Evolutionary conservation across 2,797 vertebrate species (phyloP).

Genomic region (Sebastes flavidus): DNA sequence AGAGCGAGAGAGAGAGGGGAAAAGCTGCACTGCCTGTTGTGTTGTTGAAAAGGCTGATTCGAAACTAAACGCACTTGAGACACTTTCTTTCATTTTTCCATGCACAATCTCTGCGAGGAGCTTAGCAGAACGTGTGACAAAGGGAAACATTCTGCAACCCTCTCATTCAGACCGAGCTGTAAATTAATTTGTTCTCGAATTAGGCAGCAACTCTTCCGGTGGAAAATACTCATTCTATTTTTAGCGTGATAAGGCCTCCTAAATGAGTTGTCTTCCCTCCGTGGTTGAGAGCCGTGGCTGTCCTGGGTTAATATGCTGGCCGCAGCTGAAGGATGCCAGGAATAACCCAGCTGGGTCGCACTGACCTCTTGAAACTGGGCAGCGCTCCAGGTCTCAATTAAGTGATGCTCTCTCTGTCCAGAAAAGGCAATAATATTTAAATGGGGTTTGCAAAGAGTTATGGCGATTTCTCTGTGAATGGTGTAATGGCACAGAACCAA

Average conservation of each 20-base stretch:
- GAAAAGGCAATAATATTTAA: conserved; percentile 74
- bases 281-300: conserved; percentile 43
- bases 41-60: neutral
- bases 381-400: conserved; percentile 73
- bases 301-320: conserved; percentile 44
- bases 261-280: conserved; percentile 56
- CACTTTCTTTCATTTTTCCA: neutral
- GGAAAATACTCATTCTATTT: conserved; percentile 44
- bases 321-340: conserved; percentile 64
- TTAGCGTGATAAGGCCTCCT: conserved; percentile 32
- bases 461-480: conserved; percentile 35
- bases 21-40: neutral
- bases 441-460: conserved; percentile 43
- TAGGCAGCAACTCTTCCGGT: conserved; percentile 34
- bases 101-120: neutral
- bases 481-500: conserved; percentile 20
- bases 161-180: conserved; percentile 1
- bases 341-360: conserved; percentile 68
- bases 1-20: neutral
- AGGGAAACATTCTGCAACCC: neutral
- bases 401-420: conserved; percentile 61
- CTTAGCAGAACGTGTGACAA: conserved; percentile 4
- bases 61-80: neutral
- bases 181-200: conserved; percentile 29
- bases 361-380: conserved; percentile 73